Evolutionary conservation across 53 echinoderm and acorn worm genomes (phyloP).

Genomic region (Crossaster papposus): DNA sequence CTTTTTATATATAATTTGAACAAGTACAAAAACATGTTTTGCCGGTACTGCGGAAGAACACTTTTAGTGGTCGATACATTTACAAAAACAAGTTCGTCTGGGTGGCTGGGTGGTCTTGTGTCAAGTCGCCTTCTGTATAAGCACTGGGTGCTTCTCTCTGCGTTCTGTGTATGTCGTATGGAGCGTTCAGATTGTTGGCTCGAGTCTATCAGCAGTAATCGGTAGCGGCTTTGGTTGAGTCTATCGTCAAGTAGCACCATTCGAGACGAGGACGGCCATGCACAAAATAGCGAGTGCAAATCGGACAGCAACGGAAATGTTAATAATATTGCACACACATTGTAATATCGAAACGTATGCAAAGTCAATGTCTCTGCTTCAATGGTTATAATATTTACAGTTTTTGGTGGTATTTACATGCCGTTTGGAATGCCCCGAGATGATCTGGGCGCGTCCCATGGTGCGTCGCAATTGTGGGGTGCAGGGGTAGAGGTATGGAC

Average conservation of each 20-base stretch:
- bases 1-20: not conserved
- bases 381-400: slow-evolving; percentile 16
- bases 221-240: not conserved
- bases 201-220: not conserved
- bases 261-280: not conserved
- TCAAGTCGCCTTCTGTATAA: not conserved
- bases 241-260: slow-evolving; percentile 19
- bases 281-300: not conserved
- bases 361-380: slow-evolving; percentile 32
- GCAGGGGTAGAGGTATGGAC: slow-evolving; percentile 50
- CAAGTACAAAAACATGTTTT: slow-evolving; percentile 46
- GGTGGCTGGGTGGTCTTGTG: not conserved
- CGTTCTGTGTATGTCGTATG: not conserved
- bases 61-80: slow-evolving; percentile 8
- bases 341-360: slow-evolving; percentile 29
- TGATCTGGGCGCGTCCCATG: slow-evolving; percentile 42
- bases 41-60: slow-evolving; percentile 31
- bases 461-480: slow-evolving; percentile 39
- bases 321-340: slow-evolving; percentile 48
- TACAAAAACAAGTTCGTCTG: slow-evolving; percentile 30
- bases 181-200: not conserved
- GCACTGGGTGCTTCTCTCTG: not conserved
- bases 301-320: not conserved
- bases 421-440: slow-evolving; percentile 18
- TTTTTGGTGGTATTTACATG: slow-evolving; percentile 23